These are phyloP conservation scores for Phalacrocorax brasilianus DNA, from an alignment of 2,113 vertebrate genomes.

Conservation along the genomic window DNA sequence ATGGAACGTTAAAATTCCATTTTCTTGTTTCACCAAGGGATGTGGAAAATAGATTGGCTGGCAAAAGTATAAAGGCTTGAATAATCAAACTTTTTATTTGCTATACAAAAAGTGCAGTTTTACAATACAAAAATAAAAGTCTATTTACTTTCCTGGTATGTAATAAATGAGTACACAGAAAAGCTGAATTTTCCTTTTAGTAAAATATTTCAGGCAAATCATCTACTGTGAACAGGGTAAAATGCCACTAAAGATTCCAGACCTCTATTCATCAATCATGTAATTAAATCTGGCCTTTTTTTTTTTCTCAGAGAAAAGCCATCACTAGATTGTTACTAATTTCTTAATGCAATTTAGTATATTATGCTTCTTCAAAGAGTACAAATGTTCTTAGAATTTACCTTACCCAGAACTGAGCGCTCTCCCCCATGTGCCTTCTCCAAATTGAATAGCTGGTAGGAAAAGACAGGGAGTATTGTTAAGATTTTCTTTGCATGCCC, in stretches of 20 bases:
- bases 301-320: background rate
- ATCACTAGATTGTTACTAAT: background rate
- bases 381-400: background rate
- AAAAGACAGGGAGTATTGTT: background rate
- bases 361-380: background rate
- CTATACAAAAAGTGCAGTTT: background rate
- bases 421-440: background rate
- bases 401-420: background rate
- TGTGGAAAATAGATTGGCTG: background rate
- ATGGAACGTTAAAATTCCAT: background rate
- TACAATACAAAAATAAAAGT: background rate
- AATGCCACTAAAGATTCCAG: background rate
- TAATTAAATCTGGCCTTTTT: background rate
- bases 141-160: background rate
- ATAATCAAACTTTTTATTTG: background rate
- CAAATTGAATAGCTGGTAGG: background rate
- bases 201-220: background rate
- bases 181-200: background rate
- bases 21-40: background rate
- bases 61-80: background rate
- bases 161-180: background rate
- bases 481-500: background rate
- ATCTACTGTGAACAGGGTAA: background rate
- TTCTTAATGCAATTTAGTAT: background rate
- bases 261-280: background rate